phyloP scores from a whole-genome alignment of 64 coral and sea anemone genomes.

The Actinia tenebrosa region DNA sequence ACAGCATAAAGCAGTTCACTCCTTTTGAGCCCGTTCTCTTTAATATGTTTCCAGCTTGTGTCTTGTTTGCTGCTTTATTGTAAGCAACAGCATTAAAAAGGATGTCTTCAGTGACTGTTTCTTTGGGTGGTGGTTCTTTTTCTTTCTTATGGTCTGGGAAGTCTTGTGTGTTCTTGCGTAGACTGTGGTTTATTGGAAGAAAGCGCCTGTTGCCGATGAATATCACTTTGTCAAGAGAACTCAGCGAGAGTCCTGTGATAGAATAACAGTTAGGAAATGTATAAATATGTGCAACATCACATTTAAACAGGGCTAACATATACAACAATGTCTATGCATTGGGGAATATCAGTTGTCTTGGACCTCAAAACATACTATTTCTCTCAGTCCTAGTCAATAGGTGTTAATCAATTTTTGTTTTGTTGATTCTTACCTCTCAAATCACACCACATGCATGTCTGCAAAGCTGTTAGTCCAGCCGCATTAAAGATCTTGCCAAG shows the following conservation, averaged over 20 bases:
- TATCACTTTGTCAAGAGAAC: slow-evolving; percentile 5
- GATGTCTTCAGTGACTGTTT: not conserved
- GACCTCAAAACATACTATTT: no score
- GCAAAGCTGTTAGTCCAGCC: not conserved
- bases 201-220: slow-evolving; percentile 19
- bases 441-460: slow-evolving; percentile 29
- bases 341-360: no score
- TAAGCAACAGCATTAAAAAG: not conserved
- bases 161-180: not conserved
- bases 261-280: not conserved
- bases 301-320: no score
- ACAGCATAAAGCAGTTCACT: slow-evolving; percentile 39
- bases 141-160: not conserved
- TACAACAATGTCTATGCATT: no score
- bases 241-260: not conserved
- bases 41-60: not conserved
- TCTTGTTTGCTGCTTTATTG: not conserved
- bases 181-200: not conserved
- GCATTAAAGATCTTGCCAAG: not conserved
- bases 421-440: slow-evolving; percentile 7
- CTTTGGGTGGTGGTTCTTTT: not conserved
- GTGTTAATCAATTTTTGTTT: no score
- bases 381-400: no score
- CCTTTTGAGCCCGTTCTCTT: slow-evolving; percentile 28
- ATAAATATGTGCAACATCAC: not conserved